These are phyloP conservation scores for Heliangelus exortis DNA, from an alignment of 2,797 vertebrate species.

Conservation along the genomic window DNA sequence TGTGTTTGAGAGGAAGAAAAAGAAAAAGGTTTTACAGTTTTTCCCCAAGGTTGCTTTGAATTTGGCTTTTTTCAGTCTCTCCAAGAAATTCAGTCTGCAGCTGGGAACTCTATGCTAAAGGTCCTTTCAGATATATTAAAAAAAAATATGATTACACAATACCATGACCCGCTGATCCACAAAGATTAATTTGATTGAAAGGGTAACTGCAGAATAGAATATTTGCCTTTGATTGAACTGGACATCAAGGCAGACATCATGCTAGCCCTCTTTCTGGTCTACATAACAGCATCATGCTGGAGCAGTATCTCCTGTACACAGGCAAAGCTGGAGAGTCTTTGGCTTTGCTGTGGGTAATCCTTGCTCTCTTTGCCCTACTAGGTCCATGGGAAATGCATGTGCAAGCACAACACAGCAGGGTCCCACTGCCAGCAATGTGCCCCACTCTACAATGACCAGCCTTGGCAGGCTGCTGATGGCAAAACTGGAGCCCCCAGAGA, in stretches of 20 bases:
- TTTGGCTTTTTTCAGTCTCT: not conserved
- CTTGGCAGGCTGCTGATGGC: constrained; percentile 92
- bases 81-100: not conserved
- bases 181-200: not conserved
- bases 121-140: not conserved
- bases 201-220: not conserved
- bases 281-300: not conserved
- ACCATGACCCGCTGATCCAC: not conserved
- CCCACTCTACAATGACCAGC: constrained; percentile 90
- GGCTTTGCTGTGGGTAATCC: not conserved
- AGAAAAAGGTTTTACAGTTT: not conserved
- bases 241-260: not conserved
- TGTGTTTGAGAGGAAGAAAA: not conserved
- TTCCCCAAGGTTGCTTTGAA: not conserved
- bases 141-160: not conserved
- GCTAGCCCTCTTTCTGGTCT: not conserved
- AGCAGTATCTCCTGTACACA: accelerated
- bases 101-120: not conserved
- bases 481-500: constrained; percentile 89
- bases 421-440: constrained; percentile 91
- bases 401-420: constrained; percentile 94
- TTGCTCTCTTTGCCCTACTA: constrained; percentile 63
- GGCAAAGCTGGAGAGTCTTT: not conserved
- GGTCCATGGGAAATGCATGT: constrained; percentile 96
- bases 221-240: not conserved